Percentiles rank a stretch among this genome's conserved stretches.
Evolutionary conservation across 2,888 invertebrate species (phyloP).

Genomic region (Drosophila pullipes): DNA sequence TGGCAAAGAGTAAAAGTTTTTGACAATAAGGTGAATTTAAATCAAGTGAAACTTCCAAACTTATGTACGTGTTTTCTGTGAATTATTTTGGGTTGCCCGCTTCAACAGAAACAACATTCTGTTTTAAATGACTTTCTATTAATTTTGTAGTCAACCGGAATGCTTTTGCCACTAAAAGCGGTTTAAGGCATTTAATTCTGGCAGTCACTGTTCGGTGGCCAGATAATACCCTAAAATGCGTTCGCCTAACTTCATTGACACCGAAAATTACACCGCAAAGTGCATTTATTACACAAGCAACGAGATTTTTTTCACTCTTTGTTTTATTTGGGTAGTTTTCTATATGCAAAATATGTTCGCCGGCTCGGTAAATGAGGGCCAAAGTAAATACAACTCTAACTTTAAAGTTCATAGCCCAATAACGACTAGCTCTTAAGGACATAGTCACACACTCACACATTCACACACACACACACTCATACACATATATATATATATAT

Average conservation of each 20-base stretch:
- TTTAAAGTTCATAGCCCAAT: conserved; percentile 71
- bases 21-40: background rate
- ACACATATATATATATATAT: background rate
- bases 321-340: conserved; percentile 19
- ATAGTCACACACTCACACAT: conserved; percentile 28
- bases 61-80: background rate
- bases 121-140: background rate
- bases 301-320: conserved; percentile 46
- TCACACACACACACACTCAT: conserved; percentile 10
- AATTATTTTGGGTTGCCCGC: background rate
- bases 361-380: conserved; percentile 12
- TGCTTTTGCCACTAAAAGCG: background rate
- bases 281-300: conserved; percentile 74
- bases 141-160: too few species aligned
- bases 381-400: conserved; percentile 64
- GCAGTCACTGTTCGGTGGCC: background rate
- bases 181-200: background rate
- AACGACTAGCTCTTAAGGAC: conserved; percentile 64
- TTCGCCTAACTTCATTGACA: conserved; percentile 43
- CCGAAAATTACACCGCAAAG: conserved; percentile 71
- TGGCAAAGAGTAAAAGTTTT: background rate
- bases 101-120: background rate
- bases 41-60: background rate
- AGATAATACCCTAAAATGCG: conserved; percentile 1
- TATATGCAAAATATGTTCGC: conserved; percentile 8